Evolutionary conservation across 2,888 invertebrate genomes (phyloP).

Genomic region (Leucania comma): DNA sequence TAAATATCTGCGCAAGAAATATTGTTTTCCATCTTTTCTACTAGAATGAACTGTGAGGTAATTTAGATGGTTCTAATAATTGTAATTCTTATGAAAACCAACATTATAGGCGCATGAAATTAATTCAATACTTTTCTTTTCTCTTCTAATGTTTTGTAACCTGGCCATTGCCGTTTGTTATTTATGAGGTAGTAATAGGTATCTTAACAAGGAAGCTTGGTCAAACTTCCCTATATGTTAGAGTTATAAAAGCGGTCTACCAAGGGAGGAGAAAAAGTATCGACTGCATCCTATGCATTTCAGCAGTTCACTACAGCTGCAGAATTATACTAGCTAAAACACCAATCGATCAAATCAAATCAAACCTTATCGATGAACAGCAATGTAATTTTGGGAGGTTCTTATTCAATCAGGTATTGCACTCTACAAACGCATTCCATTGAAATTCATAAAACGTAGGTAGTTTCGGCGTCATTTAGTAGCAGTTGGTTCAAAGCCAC

Average conservation of each 20-base stretch:
- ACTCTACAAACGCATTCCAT: constrained; percentile 66
- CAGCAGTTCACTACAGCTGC: too few relatives aligned
- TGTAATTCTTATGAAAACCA: background rate
- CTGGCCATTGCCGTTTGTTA: too few relatives aligned
- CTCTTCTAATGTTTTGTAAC: too few relatives aligned
- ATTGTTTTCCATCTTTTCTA: background rate
- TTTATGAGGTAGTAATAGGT: too few relatives aligned
- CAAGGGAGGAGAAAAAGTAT: too few relatives aligned
- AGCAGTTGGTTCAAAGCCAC: constrained; percentile 74
- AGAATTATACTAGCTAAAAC: constrained; percentile 3
- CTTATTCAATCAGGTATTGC: constrained; percentile 50
- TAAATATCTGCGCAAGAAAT: constrained; percentile 59
- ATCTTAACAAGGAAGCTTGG: too few relatives aligned
- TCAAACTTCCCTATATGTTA: too few relatives aligned
- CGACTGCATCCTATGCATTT: too few relatives aligned
- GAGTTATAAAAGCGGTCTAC: too few relatives aligned
- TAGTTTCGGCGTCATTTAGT: constrained; percentile 68
- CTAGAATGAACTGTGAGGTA: background rate
- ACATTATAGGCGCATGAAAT: background rate
- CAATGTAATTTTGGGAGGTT: constrained; percentile 50
- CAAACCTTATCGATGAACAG: constrained; percentile 34
- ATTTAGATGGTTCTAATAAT: background rate
- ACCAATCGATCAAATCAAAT: constrained; percentile 27
- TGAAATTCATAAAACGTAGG: constrained; percentile 72
- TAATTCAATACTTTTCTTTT: constrained; percentile 1